Percentiles rank a stretch among this genome's conserved stretches.
Evolutionary conservation across 2,797 vertebrate species (phyloP).

Genomic region (Podarcis siculus): DNA sequence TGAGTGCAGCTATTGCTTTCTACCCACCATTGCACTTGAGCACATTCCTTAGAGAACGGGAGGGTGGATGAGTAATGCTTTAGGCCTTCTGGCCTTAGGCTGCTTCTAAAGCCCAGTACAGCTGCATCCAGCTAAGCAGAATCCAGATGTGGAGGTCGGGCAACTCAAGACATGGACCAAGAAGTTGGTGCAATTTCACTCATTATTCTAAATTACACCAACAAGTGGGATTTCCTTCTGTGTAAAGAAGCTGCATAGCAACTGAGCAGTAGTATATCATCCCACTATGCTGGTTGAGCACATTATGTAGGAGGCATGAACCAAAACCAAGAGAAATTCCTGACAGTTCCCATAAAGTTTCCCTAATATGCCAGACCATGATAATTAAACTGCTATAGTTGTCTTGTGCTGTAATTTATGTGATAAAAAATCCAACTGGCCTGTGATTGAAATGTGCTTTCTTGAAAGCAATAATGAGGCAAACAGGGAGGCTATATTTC

Average conservation of each 20-base stretch:
- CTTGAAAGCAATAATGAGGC: not conserved
- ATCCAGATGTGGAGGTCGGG: too few relatives aligned
- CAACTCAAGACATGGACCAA: too few relatives aligned
- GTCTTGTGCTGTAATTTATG: not conserved
- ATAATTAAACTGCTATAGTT: not conserved
- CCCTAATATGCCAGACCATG: not conserved
- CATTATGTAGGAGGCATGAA: not conserved
- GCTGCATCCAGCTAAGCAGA: too few relatives aligned
- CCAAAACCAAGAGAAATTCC: not conserved
- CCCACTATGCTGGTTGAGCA: not conserved
- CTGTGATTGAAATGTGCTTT: not conserved
- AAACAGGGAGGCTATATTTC: conserved; percentile 13
- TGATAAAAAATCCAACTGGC: not conserved
- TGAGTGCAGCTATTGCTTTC: not conserved
- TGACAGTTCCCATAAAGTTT: not conserved
- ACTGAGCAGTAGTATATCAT: not conserved
- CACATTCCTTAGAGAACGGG: too few relatives aligned
- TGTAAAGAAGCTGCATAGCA: not conserved
- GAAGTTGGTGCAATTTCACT: too few relatives aligned
- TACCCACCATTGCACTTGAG: not conserved
- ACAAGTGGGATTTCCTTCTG: not conserved
- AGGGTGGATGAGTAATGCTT: too few relatives aligned
- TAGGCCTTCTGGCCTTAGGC: too few relatives aligned
- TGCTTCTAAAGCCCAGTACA: too few relatives aligned
- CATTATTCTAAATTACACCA: too few relatives aligned